phyloP scores from a whole-genome alignment of 2,113 vertebrate genomes.

The Catharus minimus region DNA sequence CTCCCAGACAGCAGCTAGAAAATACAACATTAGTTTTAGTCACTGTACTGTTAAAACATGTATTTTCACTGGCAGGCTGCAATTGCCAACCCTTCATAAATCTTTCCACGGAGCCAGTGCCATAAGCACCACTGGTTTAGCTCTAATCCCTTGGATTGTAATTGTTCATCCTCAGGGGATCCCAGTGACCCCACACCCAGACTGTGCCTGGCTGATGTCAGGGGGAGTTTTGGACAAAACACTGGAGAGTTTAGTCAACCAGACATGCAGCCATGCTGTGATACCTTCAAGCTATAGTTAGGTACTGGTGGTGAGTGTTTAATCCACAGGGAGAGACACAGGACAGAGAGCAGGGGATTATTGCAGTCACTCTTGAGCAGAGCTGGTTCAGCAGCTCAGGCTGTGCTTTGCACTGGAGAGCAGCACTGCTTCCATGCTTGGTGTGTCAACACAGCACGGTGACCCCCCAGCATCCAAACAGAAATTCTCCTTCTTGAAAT shows the following conservation, averaged over 20 bases:
- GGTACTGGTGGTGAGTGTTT: neutral
- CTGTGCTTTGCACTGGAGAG: neutral
- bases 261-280: neutral
- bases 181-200: neutral
- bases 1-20: slow-evolving; percentile 3
- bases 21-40: slow-evolving; percentile 55
- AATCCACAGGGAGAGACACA: neutral
- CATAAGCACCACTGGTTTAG: neutral
- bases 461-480: neutral
- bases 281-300: neutral
- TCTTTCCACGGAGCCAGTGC: neutral
- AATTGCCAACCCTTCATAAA: slow-evolving; percentile 39
- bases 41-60: slow-evolving; percentile 37
- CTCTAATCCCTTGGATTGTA: neutral
- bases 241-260: neutral
- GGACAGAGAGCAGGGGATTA: neutral
- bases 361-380: neutral
- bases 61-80: slow-evolving; percentile 14
- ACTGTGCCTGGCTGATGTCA: neutral
- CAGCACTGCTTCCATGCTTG: neutral
- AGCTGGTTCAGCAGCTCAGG: neutral
- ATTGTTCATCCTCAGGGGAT: neutral
- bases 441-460: neutral
- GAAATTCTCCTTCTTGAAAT: neutral
- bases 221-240: neutral